Evolutionary conservation across 2,797 vertebrate genomes (phyloP).

Genomic region (Sebastolobus altivelis): DNA sequence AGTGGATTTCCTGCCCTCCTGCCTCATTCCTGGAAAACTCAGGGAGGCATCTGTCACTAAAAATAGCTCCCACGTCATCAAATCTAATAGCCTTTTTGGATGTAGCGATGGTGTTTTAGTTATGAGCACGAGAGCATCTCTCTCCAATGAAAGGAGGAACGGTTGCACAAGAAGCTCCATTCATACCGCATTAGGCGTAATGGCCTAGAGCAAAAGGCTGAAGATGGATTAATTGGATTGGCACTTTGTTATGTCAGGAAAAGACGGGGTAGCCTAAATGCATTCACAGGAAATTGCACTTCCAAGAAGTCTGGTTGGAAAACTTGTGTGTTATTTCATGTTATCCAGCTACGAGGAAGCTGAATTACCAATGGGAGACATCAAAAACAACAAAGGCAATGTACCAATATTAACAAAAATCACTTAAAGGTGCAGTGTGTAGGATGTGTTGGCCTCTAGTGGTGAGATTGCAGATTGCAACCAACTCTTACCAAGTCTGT

Average conservation of each 20-base stretch:
- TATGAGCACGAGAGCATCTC: constrained; percentile 32
- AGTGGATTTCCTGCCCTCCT: constrained; percentile 14
- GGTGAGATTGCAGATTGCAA: too few species aligned
- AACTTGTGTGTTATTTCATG: background rate
- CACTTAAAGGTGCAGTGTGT: background rate
- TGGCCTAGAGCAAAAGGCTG: constrained; percentile 41
- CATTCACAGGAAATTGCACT: constrained; percentile 38
- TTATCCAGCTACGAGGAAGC: background rate
- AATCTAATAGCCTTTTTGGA: constrained; percentile 42
- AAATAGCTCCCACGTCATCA: constrained; percentile 46
- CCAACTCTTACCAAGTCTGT: too few species aligned
- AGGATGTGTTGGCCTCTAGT: too few species aligned
- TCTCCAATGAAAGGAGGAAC: constrained; percentile 37
- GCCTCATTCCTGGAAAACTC: constrained; percentile 55
- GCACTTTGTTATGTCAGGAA: constrained; percentile 30
- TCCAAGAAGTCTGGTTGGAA: background rate
- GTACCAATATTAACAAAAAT: background rate
- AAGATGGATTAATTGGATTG: constrained; percentile 52
- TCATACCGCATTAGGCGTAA: constrained; percentile 57
- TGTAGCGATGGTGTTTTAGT: constrained; percentile 14
- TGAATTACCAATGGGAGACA: background rate
- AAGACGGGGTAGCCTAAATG: constrained; percentile 39
- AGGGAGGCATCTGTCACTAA: constrained; percentile 19
- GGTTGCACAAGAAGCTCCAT: constrained; percentile 45
- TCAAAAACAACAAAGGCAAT: constrained; percentile 6